These are phyloP conservation scores for Ectropis crepuscularia DNA, from an alignment of 2,888 invertebrate species.

Conservation along the genomic window DNA sequence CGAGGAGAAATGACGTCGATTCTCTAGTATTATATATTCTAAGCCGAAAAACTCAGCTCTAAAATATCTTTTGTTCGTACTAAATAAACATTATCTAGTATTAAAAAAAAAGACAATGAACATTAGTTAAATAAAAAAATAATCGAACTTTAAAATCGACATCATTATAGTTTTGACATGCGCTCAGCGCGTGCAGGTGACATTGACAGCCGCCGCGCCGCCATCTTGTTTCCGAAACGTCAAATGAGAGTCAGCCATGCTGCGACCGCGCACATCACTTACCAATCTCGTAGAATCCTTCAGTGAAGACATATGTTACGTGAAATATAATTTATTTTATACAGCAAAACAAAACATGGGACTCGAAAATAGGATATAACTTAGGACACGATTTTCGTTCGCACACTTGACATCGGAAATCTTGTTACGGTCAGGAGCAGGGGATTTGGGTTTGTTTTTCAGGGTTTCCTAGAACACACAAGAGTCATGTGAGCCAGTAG, in stretches of 20 bases:
- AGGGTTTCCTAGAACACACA: constrained; percentile 39
- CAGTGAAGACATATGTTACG: constrained; percentile 61
- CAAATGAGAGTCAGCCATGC: constrained; percentile 50
- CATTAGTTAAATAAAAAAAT: not conserved
- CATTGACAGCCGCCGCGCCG: constrained; percentile 35
- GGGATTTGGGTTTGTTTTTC: constrained; percentile 29
- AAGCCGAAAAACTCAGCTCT: not conserved
- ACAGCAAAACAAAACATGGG: constrained; percentile 42
- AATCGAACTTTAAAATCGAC: constrained; percentile 3
- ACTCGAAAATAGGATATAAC: constrained; percentile 21
- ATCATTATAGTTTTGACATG: constrained; percentile 35
- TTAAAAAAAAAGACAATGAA: no score
- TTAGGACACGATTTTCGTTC: constrained; percentile 27
- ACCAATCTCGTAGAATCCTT: constrained; percentile 82
- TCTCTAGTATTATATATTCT: not conserved
- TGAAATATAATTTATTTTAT: constrained; percentile 49
- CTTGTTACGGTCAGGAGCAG: constrained; percentile 22
- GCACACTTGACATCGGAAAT: constrained; percentile 37
- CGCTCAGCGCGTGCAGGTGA: constrained; percentile 42
- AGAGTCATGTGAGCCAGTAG: not conserved
- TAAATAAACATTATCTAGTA: not conserved
- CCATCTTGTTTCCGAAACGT: constrained; percentile 39
- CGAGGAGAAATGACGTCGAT: constrained; percentile 14
- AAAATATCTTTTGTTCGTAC: not conserved
- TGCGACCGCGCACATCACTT: constrained; percentile 51